A percentile compares a stretch with the other conserved stretches of the same genome.
Conservation (phyloP, 2,888 invertebrate genomes). For the Mayetiola destructor region DNA sequence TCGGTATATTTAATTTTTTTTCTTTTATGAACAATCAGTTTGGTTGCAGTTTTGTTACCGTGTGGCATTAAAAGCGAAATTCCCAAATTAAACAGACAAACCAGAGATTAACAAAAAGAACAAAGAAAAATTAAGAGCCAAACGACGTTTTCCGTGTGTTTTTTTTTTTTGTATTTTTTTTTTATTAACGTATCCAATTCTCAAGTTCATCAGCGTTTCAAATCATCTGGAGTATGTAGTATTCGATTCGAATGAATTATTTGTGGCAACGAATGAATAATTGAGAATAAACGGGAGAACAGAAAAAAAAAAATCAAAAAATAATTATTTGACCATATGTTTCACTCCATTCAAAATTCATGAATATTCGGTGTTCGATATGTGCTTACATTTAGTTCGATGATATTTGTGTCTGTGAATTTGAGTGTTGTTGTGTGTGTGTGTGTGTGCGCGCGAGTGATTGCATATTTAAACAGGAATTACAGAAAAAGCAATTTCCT, state of each 20-base stretch:
- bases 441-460: not conserved
- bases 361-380: no score
- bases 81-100: no score
- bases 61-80: constrained; percentile 6
- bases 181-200: not conserved
- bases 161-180: not conserved
- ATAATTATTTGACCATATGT: constrained; percentile 10
- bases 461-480: not conserved
- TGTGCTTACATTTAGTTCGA: not conserved
- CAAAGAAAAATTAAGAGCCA: no score
- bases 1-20: no score
- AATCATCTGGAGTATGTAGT: not conserved
- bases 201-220: not conserved
- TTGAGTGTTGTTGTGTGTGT: not conserved
- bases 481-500: not conserved
- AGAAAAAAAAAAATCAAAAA: not conserved
- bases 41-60: not conserved
- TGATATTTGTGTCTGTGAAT: not conserved
- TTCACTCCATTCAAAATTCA: no score
- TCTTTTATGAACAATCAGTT: no score
- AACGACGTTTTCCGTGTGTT: not conserved
- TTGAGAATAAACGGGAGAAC: not conserved
- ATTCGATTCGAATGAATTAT: not conserved
- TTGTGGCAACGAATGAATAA: not conserved
- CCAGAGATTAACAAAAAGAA: no score